phyloP scores from a whole-genome alignment of 2,888 invertebrate species.

The Liodrosophila aerea region DNA sequence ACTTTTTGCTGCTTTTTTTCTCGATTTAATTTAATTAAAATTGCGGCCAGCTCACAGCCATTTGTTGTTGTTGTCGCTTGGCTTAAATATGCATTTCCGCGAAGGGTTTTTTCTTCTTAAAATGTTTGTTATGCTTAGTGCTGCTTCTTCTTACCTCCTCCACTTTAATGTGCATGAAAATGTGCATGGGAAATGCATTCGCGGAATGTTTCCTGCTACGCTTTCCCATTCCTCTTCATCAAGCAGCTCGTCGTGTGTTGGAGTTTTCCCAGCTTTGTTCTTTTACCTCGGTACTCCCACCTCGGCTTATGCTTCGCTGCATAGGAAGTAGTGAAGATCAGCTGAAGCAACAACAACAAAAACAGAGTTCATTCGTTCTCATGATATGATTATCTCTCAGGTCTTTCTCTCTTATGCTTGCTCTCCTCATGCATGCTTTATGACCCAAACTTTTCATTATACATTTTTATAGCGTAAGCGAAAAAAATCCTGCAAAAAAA shows the following conservation, averaged over 20 bases:
- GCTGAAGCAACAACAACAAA: constrained; percentile 1
- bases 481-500: constrained; percentile 30
- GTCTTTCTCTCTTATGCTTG: no score
- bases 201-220: constrained; percentile 66
- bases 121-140: no score
- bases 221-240: not conserved
- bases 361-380: not conserved
- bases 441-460: constrained; percentile 63
- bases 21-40: constrained; percentile 65
- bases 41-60: constrained; percentile 37
- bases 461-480: constrained; percentile 52
- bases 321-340: constrained; percentile 50
- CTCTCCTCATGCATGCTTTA: constrained; percentile 48
- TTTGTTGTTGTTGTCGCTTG: constrained; percentile 27
- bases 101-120: constrained; percentile 10
- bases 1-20: constrained; percentile 4
- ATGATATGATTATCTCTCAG: no score
- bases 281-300: constrained; percentile 20
- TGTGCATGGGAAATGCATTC: constrained; percentile 78
- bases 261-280: constrained; percentile 67
- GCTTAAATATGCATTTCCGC: constrained; percentile 62
- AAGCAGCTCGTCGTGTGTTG: no score
- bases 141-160: no score
- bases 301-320: constrained; percentile 56
- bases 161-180: constrained; percentile 42